Percentiles rank a stretch among this genome's conserved stretches.
phyloP scores from a whole-genome alignment of 30 jellyfish, hydroid and myxozoan genomes.

The Chironex yamaguchii region DNA sequence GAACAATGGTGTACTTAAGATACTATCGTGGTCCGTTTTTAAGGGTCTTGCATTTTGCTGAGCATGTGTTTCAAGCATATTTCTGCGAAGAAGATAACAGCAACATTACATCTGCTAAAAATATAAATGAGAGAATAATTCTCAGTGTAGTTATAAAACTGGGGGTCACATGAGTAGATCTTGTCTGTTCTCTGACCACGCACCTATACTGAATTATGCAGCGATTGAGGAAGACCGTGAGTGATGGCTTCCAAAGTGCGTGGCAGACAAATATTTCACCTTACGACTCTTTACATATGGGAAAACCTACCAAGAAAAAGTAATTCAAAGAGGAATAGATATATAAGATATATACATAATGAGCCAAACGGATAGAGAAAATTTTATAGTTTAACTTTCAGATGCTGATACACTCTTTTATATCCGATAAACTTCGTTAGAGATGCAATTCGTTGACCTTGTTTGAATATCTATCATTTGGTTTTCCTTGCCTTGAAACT shows the following conservation, averaged over 20 bases:
- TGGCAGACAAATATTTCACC: conserved; percentile 38
- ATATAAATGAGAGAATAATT: conserved; percentile 25
- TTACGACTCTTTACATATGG: conserved; percentile 64
- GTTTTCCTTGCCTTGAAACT: too few relatives aligned
- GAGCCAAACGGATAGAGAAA: too few relatives aligned
- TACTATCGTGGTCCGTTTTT: conserved; percentile 37
- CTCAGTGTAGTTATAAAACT: conserved; percentile 13
- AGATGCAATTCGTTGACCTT: too few relatives aligned
- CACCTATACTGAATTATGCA: conserved; percentile 44
- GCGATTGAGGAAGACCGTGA: conserved; percentile 60
- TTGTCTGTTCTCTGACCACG: conserved; percentile 23
- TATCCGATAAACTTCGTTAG: too few relatives aligned
- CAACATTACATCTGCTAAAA: neutral
- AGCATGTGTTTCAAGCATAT: conserved; percentile 8
- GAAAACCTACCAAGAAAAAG: conserved; percentile 17
- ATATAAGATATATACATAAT: too few relatives aligned
- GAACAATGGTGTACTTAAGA: conserved; percentile 40
- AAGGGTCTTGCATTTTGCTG: conserved; percentile 11
- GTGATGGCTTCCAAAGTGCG: too few relatives aligned
- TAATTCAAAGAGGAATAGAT: conserved; percentile 55
- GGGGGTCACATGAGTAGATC: conserved; percentile 19
- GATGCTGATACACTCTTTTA: too few relatives aligned
- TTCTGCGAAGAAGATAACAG: conserved; percentile 24
- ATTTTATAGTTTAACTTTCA: too few relatives aligned
- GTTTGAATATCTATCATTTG: too few relatives aligned